phyloP scores from a whole-genome alignment of 2,797 vertebrate species.

The Otolemur crassicaudatus region DNA sequence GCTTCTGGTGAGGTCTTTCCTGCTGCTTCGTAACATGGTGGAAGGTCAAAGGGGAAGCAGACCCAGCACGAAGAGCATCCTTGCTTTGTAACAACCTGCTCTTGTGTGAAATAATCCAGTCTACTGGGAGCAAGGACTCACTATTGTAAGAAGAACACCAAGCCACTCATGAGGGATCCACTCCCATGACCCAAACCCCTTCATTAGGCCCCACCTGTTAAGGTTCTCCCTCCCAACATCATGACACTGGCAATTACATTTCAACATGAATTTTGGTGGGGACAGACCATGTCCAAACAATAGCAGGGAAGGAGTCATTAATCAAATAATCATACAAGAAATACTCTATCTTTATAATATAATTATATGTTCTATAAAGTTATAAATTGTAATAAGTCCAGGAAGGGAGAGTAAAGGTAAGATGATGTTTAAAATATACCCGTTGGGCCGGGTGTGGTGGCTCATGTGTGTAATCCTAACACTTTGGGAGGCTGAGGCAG shows the following conservation, averaged over 20 bases:
- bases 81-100: background rate
- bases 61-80: background rate
- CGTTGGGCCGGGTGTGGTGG: background rate
- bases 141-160: background rate
- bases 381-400: slow-evolving; percentile 18
- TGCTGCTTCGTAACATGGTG: background rate
- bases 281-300: background rate
- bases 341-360: background rate
- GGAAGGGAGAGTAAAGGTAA: background rate
- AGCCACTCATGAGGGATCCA: background rate
- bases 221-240: background rate
- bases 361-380: slow-evolving; percentile 43
- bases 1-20: background rate
- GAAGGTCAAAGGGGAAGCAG: background rate
- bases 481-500: too few relatives aligned
- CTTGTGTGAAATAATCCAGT: background rate
- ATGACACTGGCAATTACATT: background rate
- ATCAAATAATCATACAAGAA: background rate
- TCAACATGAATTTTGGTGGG: background rate
- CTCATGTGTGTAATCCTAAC: too few relatives aligned
- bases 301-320: background rate
- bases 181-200: background rate
- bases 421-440: slow-evolving; percentile 34
- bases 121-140: background rate
- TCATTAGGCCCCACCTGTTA: background rate